phyloP scores from a whole-genome alignment of 2,797 vertebrate genomes.

The Otolemur crassicaudatus region DNA sequence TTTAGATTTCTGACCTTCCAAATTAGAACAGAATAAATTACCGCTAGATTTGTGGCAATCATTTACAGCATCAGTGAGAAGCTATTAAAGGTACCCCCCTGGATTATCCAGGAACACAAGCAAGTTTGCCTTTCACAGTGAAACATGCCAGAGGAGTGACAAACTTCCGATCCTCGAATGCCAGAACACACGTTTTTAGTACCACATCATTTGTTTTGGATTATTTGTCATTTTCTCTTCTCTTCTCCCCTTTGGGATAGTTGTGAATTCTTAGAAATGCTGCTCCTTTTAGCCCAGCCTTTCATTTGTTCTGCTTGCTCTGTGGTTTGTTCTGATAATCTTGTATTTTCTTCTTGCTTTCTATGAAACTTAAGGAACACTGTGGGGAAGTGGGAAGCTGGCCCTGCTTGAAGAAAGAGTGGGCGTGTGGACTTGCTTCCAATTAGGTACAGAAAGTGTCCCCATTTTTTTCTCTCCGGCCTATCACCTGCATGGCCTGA shows the following conservation, averaged over 20 bases:
- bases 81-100: background rate
- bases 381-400: background rate
- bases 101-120: conserved; percentile 17
- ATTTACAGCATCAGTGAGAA: background rate
- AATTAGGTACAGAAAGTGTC: conserved; percentile 44
- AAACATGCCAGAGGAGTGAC: conserved; percentile 24
- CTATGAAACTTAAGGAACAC: conserved; percentile 15
- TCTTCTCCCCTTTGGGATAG: background rate
- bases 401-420: background rate
- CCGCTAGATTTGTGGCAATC: background rate
- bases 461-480: background rate
- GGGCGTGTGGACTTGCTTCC: background rate
- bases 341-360: conserved; percentile 52
- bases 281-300: conserved; percentile 5
- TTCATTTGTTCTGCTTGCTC: background rate
- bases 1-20: background rate
- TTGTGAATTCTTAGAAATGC: conserved; percentile 23
- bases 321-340: conserved; percentile 10
- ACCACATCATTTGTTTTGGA: conserved; percentile 46
- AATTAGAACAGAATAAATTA: background rate
- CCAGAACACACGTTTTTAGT: background rate
- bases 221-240: conserved; percentile 28
- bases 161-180: conserved; percentile 32
- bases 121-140: conserved; percentile 29
- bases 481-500: conserved; percentile 15